phyloP scores from a whole-genome alignment of 2,797 vertebrate species.

The Chelon labrosus region DNA sequence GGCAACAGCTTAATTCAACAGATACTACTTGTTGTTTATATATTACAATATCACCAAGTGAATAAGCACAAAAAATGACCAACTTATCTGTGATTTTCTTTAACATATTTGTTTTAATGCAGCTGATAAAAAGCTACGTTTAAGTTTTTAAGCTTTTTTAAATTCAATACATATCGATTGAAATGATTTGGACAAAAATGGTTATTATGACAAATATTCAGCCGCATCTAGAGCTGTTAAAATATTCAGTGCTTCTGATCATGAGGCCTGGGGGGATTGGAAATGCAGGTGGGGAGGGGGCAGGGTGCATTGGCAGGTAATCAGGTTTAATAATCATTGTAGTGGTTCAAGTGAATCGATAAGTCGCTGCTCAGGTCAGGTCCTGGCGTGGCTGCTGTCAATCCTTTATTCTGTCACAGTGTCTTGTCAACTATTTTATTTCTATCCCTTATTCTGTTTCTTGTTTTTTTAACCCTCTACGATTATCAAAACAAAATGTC shows the following conservation, averaged over 20 bases:
- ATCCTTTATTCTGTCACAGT: constrained; percentile 11
- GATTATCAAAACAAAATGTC: too few relatives aligned
- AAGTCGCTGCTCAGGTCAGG: constrained; percentile 23
- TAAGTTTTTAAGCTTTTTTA: too few relatives aligned
- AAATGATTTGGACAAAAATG: not conserved
- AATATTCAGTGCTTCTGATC: constrained; percentile 28
- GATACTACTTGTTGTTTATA: not conserved
- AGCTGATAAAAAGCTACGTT: too few relatives aligned
- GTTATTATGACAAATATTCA: not conserved
- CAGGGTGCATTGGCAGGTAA: constrained; percentile 22
- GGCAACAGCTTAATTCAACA: not conserved
- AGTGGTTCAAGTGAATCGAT: constrained; percentile 33
- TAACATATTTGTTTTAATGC: too few relatives aligned
- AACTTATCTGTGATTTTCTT: too few relatives aligned
- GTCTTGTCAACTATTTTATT: constrained; percentile 3
- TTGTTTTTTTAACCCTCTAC: too few relatives aligned
- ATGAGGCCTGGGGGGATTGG: constrained; percentile 8
- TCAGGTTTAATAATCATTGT: constrained; percentile 48
- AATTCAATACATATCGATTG: not conserved
- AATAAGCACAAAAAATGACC: too few relatives aligned
- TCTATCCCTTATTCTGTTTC: not conserved
- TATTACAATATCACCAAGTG: not conserved
- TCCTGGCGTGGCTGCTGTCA: constrained; percentile 8
- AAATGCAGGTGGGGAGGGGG: constrained; percentile 8
- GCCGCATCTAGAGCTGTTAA: constrained; percentile 18